Conservation (phyloP, 2,797 vertebrate species). For the Dryobates pubescens region DNA sequence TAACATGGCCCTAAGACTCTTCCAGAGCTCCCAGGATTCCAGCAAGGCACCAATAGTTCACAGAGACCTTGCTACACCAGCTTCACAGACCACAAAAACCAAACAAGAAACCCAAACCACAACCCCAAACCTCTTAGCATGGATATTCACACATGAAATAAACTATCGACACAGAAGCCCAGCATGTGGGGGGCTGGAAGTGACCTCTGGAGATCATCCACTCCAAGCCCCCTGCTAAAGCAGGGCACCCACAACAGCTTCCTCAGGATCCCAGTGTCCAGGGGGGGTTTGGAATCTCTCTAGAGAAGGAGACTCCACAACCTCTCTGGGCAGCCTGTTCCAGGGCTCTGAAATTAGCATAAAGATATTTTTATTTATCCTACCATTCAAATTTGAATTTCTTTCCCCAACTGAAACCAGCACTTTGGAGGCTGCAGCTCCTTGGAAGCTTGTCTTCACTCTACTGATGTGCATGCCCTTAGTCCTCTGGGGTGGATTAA, state of each 20-base stretch:
- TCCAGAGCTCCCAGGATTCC: not conserved
- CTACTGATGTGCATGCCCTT: conserved; percentile 69
- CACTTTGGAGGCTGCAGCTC: conserved; percentile 80
- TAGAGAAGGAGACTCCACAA: too few species aligned
- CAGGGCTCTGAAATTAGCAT: too few species aligned
- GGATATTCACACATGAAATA: not conserved
- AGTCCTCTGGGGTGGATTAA: conserved; percentile 77
- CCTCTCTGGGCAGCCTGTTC: too few species aligned
- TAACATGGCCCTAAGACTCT: not conserved
- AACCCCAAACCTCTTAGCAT: not conserved
- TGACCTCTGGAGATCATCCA: too few species aligned
- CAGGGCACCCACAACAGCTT: too few species aligned
- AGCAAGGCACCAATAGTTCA: not conserved
- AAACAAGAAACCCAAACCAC: not conserved
- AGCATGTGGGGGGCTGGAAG: too few species aligned
- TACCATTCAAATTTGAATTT: conserved; percentile 91
- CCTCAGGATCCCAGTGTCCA: too few species aligned
- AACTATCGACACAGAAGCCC: not conserved
- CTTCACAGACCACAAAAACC: not conserved
- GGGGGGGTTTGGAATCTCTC: too few species aligned
- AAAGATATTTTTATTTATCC: not conserved
- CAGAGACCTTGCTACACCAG: not conserved
- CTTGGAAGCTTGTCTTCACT: conserved; percentile 68
- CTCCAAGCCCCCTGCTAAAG: too few species aligned
- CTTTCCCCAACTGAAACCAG: conserved; percentile 81